These are phyloP conservation scores for Drosophila sechellia DNA, from an alignment of 1,140 invertebrate genomes.

Conservation along the genomic window DNA sequence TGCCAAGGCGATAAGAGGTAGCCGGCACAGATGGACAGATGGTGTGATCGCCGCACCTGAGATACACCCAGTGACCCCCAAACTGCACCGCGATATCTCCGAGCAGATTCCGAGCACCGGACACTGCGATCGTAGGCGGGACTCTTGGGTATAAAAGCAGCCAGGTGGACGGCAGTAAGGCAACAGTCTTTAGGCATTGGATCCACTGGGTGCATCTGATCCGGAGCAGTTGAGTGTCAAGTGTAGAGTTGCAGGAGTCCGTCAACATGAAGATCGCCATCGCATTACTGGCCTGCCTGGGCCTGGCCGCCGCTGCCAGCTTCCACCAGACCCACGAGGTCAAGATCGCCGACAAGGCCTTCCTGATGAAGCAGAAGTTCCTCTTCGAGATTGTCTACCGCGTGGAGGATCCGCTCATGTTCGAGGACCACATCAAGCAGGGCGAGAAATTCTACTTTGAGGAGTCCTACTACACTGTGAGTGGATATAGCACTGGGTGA, in stretches of 20 bases:
- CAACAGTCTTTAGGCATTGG: slow-evolving; percentile 81
- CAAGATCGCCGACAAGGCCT: slow-evolving; percentile 60
- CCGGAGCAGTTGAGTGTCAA: slow-evolving; percentile 64
- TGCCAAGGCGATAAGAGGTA: slow-evolving; percentile 20
- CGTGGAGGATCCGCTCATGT: slow-evolving; percentile 63
- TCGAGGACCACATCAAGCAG: slow-evolving; percentile 59
- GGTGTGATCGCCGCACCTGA: slow-evolving; percentile 25
- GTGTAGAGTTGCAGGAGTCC: slow-evolving; percentile 19
- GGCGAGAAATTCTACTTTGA: slow-evolving; percentile 50
- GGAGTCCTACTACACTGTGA: slow-evolving; percentile 56
- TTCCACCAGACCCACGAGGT: slow-evolving; percentile 59
- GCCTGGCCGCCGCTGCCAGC: slow-evolving; percentile 59
- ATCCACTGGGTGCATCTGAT: slow-evolving; percentile 55
- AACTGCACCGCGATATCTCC: slow-evolving; percentile 8
- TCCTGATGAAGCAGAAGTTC: slow-evolving; percentile 62
- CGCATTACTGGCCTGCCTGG: slow-evolving; percentile 65
- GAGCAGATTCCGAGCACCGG: background rate
- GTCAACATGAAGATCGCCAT: slow-evolving; percentile 71
- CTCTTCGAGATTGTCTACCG: slow-evolving; percentile 65
- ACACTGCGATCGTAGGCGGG: background rate
- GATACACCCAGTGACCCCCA: slow-evolving; percentile 10
- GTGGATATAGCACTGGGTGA: slow-evolving; percentile 1
- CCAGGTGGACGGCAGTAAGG: slow-evolving; percentile 5
- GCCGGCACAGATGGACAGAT: slow-evolving; percentile 13
- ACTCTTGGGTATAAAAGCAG: slow-evolving; percentile 49